These are phyloP conservation scores for Ia io DNA, from an alignment of 2,113 vertebrate species.

Conservation along the genomic window DNA sequence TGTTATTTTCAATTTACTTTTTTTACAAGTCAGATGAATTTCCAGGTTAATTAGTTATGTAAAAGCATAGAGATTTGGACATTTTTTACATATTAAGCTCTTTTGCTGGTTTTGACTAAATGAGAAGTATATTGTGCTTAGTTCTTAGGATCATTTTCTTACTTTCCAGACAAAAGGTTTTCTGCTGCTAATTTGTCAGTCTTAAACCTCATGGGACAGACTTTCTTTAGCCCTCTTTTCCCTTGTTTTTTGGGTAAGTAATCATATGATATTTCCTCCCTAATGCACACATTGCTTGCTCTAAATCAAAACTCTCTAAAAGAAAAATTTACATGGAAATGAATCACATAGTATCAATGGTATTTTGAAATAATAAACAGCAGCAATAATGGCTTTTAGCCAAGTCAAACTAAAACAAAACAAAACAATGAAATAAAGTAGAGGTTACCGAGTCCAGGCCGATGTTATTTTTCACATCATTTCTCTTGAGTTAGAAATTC, in stretches of 20 bases:
- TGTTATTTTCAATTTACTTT: constrained; percentile 49
- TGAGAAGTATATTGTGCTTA: constrained; percentile 70
- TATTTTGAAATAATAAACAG: constrained; percentile 73
- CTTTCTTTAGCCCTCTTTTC: constrained; percentile 42
- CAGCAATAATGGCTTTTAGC: constrained; percentile 47
- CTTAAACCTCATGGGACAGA: constrained; percentile 49
- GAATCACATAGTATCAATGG: constrained; percentile 69
- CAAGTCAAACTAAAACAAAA: constrained; percentile 72
- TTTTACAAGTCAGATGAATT: constrained; percentile 42
- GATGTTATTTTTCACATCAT: constrained; percentile 55
- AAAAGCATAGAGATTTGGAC: constrained; percentile 19
- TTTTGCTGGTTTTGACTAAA: constrained; percentile 64
- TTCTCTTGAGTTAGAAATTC: constrained; percentile 40
- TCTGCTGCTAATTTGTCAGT: constrained; percentile 63
- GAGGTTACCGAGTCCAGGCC: constrained; percentile 44
- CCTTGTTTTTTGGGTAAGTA: constrained; percentile 75
- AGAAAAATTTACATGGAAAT: constrained; percentile 71
- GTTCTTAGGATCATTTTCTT: constrained; percentile 64
- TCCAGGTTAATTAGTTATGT: constrained; percentile 1
- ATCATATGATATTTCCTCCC: constrained; percentile 63
- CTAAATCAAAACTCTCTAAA: constrained; percentile 58
- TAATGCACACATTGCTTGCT: constrained; percentile 65
- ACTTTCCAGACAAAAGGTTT: constrained; percentile 71
- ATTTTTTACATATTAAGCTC: constrained; percentile 48
- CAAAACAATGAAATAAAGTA: constrained; percentile 51